These are phyloP conservation scores for Rhinogobio ventralis DNA, from an alignment of 2,797 vertebrate genomes.

Conservation along the genomic window DNA sequence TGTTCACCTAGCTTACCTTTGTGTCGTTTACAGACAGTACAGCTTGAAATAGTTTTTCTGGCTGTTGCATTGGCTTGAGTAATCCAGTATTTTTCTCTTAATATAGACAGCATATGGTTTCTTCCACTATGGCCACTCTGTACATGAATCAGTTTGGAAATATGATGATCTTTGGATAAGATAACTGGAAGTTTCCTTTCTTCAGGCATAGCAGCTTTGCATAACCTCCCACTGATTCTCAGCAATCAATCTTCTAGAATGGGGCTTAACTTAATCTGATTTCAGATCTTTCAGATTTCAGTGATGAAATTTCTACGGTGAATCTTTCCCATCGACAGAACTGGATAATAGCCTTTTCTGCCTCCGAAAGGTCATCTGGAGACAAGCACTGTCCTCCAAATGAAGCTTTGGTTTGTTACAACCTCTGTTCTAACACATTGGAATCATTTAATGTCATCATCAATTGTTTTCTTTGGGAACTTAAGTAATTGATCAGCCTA, in stretches of 20 bases:
- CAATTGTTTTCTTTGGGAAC: no score
- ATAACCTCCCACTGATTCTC: not conserved
- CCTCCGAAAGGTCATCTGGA: not conserved
- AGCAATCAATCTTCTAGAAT: not conserved
- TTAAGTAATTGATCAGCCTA: no score
- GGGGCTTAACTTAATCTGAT: not conserved
- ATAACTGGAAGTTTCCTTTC: not conserved
- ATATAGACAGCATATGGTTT: not conserved
- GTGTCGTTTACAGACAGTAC: not conserved
- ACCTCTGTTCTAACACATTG: no score
- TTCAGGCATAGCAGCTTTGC: not conserved
- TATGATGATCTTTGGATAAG: not conserved
- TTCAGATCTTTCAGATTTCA: not conserved
- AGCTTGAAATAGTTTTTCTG: not conserved
- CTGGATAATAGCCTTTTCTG: not conserved
- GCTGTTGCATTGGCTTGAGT: not conserved
- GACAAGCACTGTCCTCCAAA: constrained; percentile 2
- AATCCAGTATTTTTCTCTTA: not conserved
- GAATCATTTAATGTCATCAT: not conserved
- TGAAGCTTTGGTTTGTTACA: not conserved
- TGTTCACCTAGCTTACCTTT: not conserved
- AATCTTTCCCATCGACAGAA: no score
- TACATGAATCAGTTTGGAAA: not conserved
- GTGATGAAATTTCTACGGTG: constrained; percentile 2
- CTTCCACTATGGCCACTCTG: not conserved